These are phyloP conservation scores for Campoplex nolae DNA, from an alignment of 2,888 invertebrate species.

Conservation along the genomic window DNA sequence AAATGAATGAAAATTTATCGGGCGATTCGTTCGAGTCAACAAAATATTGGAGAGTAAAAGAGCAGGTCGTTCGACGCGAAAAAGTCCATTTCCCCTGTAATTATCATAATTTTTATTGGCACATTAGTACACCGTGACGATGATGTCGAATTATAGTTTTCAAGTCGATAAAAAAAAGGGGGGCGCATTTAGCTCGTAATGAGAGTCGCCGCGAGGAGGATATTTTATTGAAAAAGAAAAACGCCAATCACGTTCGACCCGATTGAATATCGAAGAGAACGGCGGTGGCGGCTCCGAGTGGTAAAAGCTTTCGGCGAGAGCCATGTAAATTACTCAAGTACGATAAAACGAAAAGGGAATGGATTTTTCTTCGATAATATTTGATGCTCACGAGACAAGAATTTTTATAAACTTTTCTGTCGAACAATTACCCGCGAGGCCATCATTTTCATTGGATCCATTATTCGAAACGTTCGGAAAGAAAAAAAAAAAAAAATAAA, in stretches of 20 bases:
- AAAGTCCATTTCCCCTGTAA: background rate
- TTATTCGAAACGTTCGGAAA: background rate
- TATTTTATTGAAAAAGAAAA: constrained; percentile 75
- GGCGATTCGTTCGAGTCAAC: background rate
- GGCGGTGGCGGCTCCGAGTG: background rate
- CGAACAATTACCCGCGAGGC: background rate
- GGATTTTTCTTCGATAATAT: background rate
- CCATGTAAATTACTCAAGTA: background rate
- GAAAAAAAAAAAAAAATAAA: no score
- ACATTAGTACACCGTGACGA: background rate
- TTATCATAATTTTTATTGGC: background rate
- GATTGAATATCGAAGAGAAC: constrained; percentile 54
- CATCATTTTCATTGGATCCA: background rate
- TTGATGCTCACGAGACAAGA: background rate
- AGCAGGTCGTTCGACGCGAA: background rate
- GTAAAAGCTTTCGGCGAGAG: background rate
- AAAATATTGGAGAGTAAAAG: background rate
- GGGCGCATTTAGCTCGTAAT: constrained; percentile 64
- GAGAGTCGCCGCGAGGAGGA: constrained; percentile 75
- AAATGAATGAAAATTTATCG: background rate
- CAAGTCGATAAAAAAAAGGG: background rate
- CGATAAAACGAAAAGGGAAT: constrained; percentile 14
- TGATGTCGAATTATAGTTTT: background rate
- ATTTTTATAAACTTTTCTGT: background rate
- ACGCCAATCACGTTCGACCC: constrained; percentile 27